Evolutionary conservation across 2,113 vertebrate genomes (phyloP).

Genomic region (Poeciliopsis prolifica): DNA sequence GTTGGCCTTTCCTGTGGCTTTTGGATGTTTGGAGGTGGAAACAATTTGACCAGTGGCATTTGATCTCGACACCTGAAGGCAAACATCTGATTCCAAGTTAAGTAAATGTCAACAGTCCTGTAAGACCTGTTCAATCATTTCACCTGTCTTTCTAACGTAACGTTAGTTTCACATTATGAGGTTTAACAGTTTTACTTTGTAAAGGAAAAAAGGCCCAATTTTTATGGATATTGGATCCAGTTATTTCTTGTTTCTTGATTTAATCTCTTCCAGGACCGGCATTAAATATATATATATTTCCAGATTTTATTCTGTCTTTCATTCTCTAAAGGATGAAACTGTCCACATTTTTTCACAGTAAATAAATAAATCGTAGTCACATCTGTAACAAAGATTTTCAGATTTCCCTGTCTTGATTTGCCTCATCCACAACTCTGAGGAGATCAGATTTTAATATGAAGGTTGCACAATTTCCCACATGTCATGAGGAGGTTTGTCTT

Average conservation of each 20-base stretch:
- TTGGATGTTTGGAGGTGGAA: conserved; percentile 25
- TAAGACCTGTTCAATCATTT: not conserved
- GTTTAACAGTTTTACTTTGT: not conserved
- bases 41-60: conserved; percentile 13
- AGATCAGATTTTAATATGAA: too few relatives aligned
- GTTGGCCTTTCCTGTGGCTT: conserved; percentile 9
- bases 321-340: too few relatives aligned
- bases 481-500: too few relatives aligned
- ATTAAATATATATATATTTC: too few relatives aligned
- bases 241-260: not conserved
- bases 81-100: conserved; percentile 23
- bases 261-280: too few relatives aligned
- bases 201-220: not conserved
- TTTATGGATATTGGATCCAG: not conserved
- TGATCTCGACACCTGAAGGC: conserved; percentile 14
- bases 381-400: too few relatives aligned
- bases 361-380: too few relatives aligned
- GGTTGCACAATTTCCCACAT: too few relatives aligned
- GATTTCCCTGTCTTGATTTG: too few relatives aligned
- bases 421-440: too few relatives aligned
- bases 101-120: conserved; percentile 11
- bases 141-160: not conserved
- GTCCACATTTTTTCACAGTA: too few relatives aligned
- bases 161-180: not conserved
- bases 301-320: too few relatives aligned